These are phyloP conservation scores for Menura novaehollandiae DNA, from an alignment of 2,113 vertebrate genomes.

Conservation along the genomic window DNA sequence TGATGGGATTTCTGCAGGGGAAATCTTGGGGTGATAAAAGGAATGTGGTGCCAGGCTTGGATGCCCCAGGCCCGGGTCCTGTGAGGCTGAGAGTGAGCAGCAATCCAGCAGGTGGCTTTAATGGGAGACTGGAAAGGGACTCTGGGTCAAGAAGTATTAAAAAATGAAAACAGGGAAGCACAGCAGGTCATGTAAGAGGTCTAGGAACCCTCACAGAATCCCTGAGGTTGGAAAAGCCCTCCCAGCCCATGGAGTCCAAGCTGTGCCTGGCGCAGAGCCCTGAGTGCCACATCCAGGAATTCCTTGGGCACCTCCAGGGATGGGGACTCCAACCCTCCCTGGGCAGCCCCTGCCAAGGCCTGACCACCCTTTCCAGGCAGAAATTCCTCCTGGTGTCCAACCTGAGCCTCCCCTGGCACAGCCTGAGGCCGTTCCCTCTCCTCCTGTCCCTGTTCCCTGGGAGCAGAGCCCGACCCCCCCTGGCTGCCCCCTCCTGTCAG, in stretches of 20 bases:
- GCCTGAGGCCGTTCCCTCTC: not conserved
- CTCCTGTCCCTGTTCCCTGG: not conserved
- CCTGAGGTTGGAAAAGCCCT: not conserved
- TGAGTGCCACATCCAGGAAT: too few species aligned
- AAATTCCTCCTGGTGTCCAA: not conserved
- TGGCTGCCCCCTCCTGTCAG: not conserved
- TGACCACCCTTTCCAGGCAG: too few species aligned
- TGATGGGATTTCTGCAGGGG: accelerated
- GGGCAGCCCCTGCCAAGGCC: too few species aligned
- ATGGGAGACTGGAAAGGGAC: not conserved
- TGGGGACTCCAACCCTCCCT: too few species aligned
- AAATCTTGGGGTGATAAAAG: accelerated
- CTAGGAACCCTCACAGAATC: too few species aligned
- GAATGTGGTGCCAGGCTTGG: not conserved
- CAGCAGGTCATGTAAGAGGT: too few species aligned
- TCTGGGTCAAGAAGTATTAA: too few species aligned
- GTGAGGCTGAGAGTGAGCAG: not conserved
- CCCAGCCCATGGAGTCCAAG: not conserved
- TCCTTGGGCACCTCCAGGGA: too few species aligned
- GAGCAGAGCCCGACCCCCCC: not conserved
- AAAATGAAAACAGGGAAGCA: too few species aligned
- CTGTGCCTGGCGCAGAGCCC: too few species aligned
- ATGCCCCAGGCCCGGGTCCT: too few species aligned
- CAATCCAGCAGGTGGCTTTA: accelerated
- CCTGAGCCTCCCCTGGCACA: not conserved